These are phyloP conservation scores for Adrianichthys oophorus DNA, from an alignment of 2,797 vertebrate species.

Conservation along the genomic window DNA sequence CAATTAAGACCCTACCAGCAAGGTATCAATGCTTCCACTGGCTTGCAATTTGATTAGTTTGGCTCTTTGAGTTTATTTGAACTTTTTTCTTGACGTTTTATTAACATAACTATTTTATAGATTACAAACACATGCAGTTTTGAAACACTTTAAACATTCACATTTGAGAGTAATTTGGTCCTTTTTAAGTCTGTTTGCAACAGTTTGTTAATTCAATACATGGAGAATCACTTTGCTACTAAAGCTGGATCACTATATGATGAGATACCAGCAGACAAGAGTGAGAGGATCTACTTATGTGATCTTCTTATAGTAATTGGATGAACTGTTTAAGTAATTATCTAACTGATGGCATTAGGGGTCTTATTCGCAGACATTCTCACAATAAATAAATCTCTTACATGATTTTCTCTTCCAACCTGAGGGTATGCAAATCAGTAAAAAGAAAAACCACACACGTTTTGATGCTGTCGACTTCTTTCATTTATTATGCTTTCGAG, in stretches of 20 bases:
- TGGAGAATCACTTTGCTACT: neutral
- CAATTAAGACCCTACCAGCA: no score
- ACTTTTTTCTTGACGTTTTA: no score
- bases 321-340: slow-evolving; percentile 6
- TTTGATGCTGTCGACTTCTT: neutral
- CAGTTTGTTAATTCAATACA: neutral
- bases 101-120: no score
- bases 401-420: neutral
- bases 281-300: neutral
- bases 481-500: neutral
- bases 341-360: slow-evolving; percentile 1
- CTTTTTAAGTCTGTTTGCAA: neutral
- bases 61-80: no score
- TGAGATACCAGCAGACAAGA: neutral
- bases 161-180: slow-evolving; percentile 9
- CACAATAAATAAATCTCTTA: neutral
- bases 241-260: neutral
- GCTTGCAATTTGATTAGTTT: no score
- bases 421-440: neutral
- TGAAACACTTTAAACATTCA: neutral
- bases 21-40: no score
- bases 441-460: neutral
- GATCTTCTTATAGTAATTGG: neutral
- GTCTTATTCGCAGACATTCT: slow-evolving; percentile 2
- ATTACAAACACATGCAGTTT: neutral